Evolutionary conservation across 30 jellyfish, hydroid and myxozoan species (phyloP).

Genomic region (Calvadosia cruxmelitensis): DNA sequence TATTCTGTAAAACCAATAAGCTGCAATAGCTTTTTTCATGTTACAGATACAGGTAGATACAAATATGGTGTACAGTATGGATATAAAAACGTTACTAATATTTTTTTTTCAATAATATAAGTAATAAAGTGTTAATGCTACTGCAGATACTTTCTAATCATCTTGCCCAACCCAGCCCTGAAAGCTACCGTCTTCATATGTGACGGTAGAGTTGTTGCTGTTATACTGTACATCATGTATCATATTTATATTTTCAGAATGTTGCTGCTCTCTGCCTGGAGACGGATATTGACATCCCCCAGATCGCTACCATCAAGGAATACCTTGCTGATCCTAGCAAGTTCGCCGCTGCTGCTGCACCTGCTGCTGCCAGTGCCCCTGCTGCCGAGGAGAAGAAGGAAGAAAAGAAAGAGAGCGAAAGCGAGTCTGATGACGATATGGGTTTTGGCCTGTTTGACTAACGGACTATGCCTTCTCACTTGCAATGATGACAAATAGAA

Average conservation of each 20-base stretch:
- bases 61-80: too few relatives aligned
- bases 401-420: slow-evolving; percentile 43
- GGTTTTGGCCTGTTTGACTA: slow-evolving; percentile 90
- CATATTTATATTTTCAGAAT: slow-evolving; percentile 9
- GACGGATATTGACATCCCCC: slow-evolving; percentile 73
- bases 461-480: too few relatives aligned
- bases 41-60: too few relatives aligned
- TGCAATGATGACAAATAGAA: too few relatives aligned
- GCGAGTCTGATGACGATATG: slow-evolving; percentile 81
- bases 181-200: neutral
- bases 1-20: too few relatives aligned
- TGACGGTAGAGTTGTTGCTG: neutral
- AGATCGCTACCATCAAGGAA: slow-evolving; percentile 65
- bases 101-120: too few relatives aligned
- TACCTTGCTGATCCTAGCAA: slow-evolving; percentile 86
- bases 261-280: slow-evolving; percentile 93
- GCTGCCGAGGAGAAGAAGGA: slow-evolving; percentile 22
- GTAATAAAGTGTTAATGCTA: too few relatives aligned
- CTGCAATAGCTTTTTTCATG: too few relatives aligned
- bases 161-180: too few relatives aligned
- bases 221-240: neutral
- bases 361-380: slow-evolving; percentile 58
- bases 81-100: too few relatives aligned
- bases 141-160: too few relatives aligned
- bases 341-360: slow-evolving; percentile 83